A percentile compares a stretch with the other conserved stretches of the same genome.
These are phyloP conservation scores for Coptotermes formosanus DNA, from an alignment of 1,140 invertebrate genomes.

Conservation along the genomic window DNA sequence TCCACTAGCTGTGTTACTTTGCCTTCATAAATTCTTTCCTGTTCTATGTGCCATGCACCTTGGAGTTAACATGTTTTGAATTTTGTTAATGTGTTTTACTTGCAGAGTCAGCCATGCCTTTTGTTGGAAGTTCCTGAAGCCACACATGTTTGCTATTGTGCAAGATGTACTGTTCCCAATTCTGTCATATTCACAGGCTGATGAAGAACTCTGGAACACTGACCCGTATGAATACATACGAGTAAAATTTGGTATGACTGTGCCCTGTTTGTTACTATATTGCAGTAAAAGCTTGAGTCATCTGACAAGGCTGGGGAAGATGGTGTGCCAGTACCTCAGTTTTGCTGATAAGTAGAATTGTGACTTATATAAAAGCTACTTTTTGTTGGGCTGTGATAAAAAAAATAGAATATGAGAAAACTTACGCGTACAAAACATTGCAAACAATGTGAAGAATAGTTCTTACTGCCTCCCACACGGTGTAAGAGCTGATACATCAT, in stretches of 20 bases:
- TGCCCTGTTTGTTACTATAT: neutral
- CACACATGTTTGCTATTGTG: slow-evolving; percentile 85
- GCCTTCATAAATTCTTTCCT: neutral
- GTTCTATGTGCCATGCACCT: neutral
- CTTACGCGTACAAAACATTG: no score
- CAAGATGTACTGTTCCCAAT: slow-evolving; percentile 95
- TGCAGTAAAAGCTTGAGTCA: neutral
- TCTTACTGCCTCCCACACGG: no score
- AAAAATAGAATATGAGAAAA: no score
- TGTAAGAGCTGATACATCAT: no score
- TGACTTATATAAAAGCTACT: no score
- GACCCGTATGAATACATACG: slow-evolving; percentile 97
- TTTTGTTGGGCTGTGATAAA: no score
- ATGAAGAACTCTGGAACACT: slow-evolving; percentile 93
- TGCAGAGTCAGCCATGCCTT: slow-evolving; percentile 77
- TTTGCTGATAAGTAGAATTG: no score
- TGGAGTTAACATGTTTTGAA: neutral
- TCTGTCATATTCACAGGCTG: slow-evolving; percentile 90
- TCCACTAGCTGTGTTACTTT: neutral
- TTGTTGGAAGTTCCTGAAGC: slow-evolving; percentile 96
- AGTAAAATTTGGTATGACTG: slow-evolving; percentile 83
- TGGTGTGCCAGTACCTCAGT: no score
- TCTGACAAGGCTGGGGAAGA: no score
- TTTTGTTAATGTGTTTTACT: slow-evolving; percentile 33
- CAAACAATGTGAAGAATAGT: no score